Evolutionary conservation across 2,113 vertebrate genomes (phyloP), one percentile per base, ranked within the genome.

Genomic region (Miniopterus natalensis): DNA sequence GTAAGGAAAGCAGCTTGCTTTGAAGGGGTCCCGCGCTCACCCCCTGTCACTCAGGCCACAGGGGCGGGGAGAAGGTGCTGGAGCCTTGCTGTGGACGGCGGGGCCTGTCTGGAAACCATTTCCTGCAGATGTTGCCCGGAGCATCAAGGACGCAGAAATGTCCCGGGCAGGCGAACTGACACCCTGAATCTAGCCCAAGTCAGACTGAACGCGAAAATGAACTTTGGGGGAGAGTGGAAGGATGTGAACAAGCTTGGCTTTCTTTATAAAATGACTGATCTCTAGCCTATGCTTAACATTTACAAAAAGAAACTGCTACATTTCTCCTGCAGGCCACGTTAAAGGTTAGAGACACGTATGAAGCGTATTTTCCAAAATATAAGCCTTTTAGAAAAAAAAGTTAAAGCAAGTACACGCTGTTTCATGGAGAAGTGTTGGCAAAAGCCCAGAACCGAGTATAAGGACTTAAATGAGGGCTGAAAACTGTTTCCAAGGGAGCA

Each of bases 381-480:
- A 83, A 90, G 40, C 18, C 25, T 45, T 81, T 61, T 31, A 47
- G 36, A 36, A 83, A 63, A 83, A 31, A 20, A 6, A 29, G 20
- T 45, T 75, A 73, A 86, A 92, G n/a, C 25, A 84, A 87, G 61
- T 59, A 25, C 49, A 80, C 66, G 14, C 13, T 27, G 20, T 95
- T 84, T 87, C 57, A 61, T 42, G 53, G 36, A 70, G 79, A 75
- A 71, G 53, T 21, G 36, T 40, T 81, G 92, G 74, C 86, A 18
- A 36, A 84, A 55, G 18, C 36, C 71, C 79, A 88, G 83, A 65
- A 83, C 55, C 40, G 6, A 47, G 73, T 5, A 55, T 29, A 68
- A 36, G 59, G 45, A 31, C n/a, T 42, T 42, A 66, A 65, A 36
- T 51, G 63, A 78, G 10, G 53, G 6, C 10, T 68, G 49, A 23